Evolutionary conservation across 1,140 invertebrate species (phyloP), one percentile per base, ranked within the genome.

Genomic region (Microplitis mediator): DNA sequence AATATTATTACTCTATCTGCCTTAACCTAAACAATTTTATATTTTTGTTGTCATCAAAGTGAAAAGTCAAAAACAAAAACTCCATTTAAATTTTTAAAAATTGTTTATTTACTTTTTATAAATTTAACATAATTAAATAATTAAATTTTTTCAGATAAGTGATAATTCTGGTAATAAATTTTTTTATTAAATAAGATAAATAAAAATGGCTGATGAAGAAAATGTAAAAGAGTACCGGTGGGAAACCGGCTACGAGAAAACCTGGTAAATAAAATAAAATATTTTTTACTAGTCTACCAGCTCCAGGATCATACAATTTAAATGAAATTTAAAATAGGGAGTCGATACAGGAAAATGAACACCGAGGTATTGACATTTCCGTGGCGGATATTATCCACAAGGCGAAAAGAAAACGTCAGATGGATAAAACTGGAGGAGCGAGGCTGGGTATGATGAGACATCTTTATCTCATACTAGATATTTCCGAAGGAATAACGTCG

Each of bases 161-260:
- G 23, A 23, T 23, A 23, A 23, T 23, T 23, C 23, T 23, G 23
- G 23, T 23, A 23, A 23, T 23, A 23, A 23, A 23, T 0, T 23
- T 23, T 23, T 23, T 2, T 23, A 23, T 23, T 23, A 23, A 50
- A 50, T 39, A 63, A 58, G 71, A 76, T 74, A 32, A 51, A 74
- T n/a, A 5, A 71, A 35, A 75, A 92, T 93, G 89, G 91, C 90
- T 67, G 93, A 95, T 63, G 94, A 96, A 65, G 95, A 95, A 54
- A 95, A 96, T 81, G 90, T 92, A 54, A 96, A 97, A 81, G 96
- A 97, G 81, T 98, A 98, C 83, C 90, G 96, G 31, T 98, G 97
- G 97, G 97, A 98, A 85, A 97, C 95, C 54, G 97, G 97, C 79
- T 99, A 98, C 88, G 97, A 99, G 86, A 97, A 96, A 87, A 97